These are phyloP conservation scores for Mythimna vitellina DNA, from an alignment of 2,888 invertebrate genomes.

Conservation along the genomic window DNA sequence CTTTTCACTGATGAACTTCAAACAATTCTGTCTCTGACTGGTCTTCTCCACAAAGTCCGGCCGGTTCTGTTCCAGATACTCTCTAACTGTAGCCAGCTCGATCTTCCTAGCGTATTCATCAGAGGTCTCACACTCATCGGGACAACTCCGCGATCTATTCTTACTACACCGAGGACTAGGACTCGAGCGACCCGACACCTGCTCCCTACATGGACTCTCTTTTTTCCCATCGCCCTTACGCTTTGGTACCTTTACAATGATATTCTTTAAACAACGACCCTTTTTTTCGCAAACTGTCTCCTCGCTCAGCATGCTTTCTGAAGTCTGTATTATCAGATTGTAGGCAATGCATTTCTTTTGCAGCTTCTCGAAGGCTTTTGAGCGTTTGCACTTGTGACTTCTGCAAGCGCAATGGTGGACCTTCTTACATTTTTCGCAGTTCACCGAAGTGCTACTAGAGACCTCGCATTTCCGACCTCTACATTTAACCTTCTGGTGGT, in stretches of 20 bases:
- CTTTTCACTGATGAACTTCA: constrained; percentile 80
- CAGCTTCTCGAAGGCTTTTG: constrained; percentile 75
- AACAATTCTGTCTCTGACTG: constrained; percentile 79
- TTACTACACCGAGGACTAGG: constrained; percentile 67
- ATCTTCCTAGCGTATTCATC: constrained; percentile 76
- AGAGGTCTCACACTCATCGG: constrained; percentile 81
- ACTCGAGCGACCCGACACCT: constrained; percentile 51
- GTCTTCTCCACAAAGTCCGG: constrained; percentile 92
- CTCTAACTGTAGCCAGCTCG: constrained; percentile 90
- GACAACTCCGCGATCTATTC: constrained; percentile 76
- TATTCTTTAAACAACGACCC: constrained; percentile 76
- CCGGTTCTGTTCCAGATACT: constrained; percentile 92
- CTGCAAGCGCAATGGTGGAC: constrained; percentile 79
- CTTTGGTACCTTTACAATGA: constrained; percentile 85
- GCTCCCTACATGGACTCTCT: constrained; percentile 73
- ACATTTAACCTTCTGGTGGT: constrained; percentile 80
- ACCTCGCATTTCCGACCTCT: constrained; percentile 78
- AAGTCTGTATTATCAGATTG: constrained; percentile 86
- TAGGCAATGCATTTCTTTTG: constrained; percentile 85
- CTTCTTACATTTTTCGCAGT: constrained; percentile 81
- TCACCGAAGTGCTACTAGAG: constrained; percentile 82
- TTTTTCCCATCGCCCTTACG: constrained; percentile 70
- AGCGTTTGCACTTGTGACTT: constrained; percentile 78
- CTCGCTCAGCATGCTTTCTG: constrained; percentile 83
- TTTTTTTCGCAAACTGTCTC: constrained; percentile 70